phyloP scores from a whole-genome alignment of 1,140 invertebrate genomes.

The Eriocheir sinensis region DNA sequence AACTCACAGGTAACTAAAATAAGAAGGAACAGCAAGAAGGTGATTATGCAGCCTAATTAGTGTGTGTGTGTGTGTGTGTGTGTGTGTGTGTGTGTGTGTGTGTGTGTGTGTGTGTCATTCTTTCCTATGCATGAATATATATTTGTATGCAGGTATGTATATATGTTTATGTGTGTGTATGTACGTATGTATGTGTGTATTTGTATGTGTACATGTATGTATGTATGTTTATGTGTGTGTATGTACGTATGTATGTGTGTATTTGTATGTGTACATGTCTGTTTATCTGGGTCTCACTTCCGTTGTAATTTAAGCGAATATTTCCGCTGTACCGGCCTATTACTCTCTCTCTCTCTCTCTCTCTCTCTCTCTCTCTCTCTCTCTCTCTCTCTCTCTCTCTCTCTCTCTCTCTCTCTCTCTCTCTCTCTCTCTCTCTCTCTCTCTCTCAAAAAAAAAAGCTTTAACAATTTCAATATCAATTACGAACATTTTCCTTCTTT shows the following conservation, averaged over 20 bases:
- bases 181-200: not conserved
- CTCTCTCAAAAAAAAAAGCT: too few species aligned
- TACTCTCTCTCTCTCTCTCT: not conserved
- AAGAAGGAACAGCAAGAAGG: too few species aligned
- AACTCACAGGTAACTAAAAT: too few species aligned
- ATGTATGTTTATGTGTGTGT: conserved; percentile 58
- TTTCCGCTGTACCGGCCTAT: not conserved
- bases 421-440: too few species aligned
- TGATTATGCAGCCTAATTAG: too few species aligned
- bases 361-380: not conserved
- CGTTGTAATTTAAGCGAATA: not conserved
- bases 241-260: not conserved
- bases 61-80: conserved; percentile 36
- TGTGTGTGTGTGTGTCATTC: conserved; percentile 36
- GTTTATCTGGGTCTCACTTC: not conserved
- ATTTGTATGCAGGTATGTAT: not conserved
- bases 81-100: not conserved
- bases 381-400: not conserved
- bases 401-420: not conserved
- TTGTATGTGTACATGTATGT: conserved; percentile 47
- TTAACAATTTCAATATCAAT: too few species aligned
- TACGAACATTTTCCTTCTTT: too few species aligned
- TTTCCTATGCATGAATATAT: not conserved
- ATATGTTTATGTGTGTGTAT: conserved; percentile 41
- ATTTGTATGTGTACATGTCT: conserved; percentile 40